Conservation (phyloP, 1,140 invertebrate species). For the Dendroctonus valens region DNA sequence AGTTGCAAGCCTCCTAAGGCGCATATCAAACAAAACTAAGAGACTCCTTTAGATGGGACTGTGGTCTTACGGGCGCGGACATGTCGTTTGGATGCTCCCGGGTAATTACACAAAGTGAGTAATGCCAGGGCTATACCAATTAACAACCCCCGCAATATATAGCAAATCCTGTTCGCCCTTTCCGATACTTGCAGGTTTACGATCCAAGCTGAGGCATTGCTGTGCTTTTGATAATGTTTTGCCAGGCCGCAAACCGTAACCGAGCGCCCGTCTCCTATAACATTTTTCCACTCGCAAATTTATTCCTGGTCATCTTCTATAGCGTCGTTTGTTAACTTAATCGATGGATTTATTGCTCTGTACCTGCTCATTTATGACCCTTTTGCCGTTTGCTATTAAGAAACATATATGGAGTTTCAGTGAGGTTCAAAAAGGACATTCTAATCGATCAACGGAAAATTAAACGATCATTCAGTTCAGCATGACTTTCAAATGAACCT, state of each 20-base stretch:
- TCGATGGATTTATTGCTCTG: slow-evolving; percentile 11
- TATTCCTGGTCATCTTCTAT: slow-evolving; percentile 17
- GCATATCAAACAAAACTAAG: slow-evolving; percentile 23
- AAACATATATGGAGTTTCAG: too few relatives aligned
- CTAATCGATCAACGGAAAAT: too few relatives aligned
- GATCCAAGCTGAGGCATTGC: slow-evolving; percentile 32
- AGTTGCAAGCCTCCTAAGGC: slow-evolving; percentile 17
- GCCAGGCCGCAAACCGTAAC: slow-evolving; percentile 31
- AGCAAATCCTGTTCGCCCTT: slow-evolving; percentile 21
- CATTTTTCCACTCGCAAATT: slow-evolving; percentile 25
- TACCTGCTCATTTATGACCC: slow-evolving; percentile 1
- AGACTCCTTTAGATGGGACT: slow-evolving; percentile 27
- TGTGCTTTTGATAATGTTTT: slow-evolving; percentile 35
- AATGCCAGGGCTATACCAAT: slow-evolving; percentile 45
- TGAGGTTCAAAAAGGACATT: too few relatives aligned
- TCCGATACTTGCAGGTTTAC: slow-evolving; percentile 32
- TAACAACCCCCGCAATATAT: slow-evolving; percentile 39
- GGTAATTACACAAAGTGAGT: slow-evolving; percentile 51
- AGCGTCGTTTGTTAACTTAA: slow-evolving; percentile 13
- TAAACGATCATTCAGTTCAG: too few relatives aligned
- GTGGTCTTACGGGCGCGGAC: slow-evolving; percentile 43
- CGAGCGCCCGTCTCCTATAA: slow-evolving; percentile 16
- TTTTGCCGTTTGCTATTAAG: too few relatives aligned
- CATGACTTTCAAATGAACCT: too few relatives aligned
- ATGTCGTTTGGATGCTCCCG: slow-evolving; percentile 47